Conservation (phyloP, 2,797 vertebrate species). For the Epinephelus coioides region DNA sequence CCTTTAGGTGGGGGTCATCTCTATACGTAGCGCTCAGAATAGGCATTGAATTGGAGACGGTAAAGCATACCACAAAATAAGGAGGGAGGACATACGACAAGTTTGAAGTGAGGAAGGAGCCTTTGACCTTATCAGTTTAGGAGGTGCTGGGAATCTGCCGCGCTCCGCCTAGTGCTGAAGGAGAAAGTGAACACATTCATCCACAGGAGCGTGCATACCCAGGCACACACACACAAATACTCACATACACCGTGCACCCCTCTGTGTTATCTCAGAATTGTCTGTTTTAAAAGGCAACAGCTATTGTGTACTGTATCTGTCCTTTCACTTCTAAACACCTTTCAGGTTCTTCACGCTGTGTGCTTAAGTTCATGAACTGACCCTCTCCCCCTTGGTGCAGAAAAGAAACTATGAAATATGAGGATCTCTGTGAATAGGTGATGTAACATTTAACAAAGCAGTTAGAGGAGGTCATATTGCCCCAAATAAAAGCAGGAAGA, state of each 20-base stretch:
- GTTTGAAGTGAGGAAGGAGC: slow-evolving; percentile 32
- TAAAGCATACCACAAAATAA: slow-evolving; percentile 58
- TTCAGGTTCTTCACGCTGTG: slow-evolving; percentile 39
- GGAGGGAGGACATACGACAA: slow-evolving; percentile 56
- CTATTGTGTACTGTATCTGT: slow-evolving; percentile 67
- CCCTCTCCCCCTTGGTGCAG: background rate
- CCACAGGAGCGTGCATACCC: background rate
- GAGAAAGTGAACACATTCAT: background rate
- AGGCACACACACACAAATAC: slow-evolving; percentile 6
- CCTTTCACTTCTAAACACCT: slow-evolving; percentile 78
- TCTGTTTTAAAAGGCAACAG: slow-evolving; percentile 36
- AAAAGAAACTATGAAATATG: slow-evolving; percentile 68
- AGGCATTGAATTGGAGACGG: slow-evolving; percentile 47
- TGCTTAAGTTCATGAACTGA: slow-evolving; percentile 52
- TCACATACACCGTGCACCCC: slow-evolving; percentile 33
- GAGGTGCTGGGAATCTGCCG: slow-evolving; percentile 43
- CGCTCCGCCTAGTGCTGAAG: background rate
- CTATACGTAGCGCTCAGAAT: slow-evolving; percentile 49
- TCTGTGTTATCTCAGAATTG: slow-evolving; percentile 55
- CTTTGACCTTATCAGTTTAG: slow-evolving; percentile 55
- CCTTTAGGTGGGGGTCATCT: slow-evolving; percentile 55
- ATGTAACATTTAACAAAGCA: slow-evolving; percentile 74
- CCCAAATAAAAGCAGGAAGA: slow-evolving; percentile 82
- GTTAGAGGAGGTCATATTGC: slow-evolving; percentile 67
- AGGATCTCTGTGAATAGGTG: slow-evolving; percentile 66